These are phyloP conservation scores for Yoshiicerus persimilis DNA, from an alignment of 1,140 invertebrate genomes.

Conservation along the genomic window DNA sequence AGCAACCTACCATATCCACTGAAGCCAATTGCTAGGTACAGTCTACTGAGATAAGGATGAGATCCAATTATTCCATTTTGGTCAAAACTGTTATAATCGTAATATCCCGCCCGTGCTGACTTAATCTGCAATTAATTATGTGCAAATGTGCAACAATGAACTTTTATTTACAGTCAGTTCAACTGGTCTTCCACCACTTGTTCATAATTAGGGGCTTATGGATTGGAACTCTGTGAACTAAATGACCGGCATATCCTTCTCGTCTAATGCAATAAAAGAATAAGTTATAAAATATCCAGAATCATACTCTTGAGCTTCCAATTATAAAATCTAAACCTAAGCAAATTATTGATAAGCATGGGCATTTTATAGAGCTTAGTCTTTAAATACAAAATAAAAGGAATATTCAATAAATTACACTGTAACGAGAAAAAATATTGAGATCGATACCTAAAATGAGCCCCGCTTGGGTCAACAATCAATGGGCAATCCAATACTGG, in stretches of 20 bases:
- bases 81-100: conserved; percentile 91
- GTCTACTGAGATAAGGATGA: conserved; percentile 82
- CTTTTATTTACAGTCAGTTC: too few relatives aligned
- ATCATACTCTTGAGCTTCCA: not conserved
- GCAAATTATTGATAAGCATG: too few relatives aligned
- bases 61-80: conserved; percentile 87
- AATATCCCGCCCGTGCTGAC: conserved; percentile 81
- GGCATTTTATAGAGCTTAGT: too few relatives aligned
- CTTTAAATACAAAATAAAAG: too few relatives aligned
- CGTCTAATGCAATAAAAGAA: conserved; percentile 56
- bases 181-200: too few relatives aligned
- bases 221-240: conserved; percentile 80
- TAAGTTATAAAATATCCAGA: not conserved
- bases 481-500: conserved; percentile 84
- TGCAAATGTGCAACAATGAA: too few relatives aligned
- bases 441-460: conserved; percentile 66
- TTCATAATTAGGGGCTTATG: conserved; percentile 72
- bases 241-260: conserved; percentile 68
- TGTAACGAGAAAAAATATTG: too few relatives aligned
- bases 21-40: conserved; percentile 88
- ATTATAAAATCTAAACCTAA: too few relatives aligned
- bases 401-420: too few relatives aligned
- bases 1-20: conserved; percentile 91
- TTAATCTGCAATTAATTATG: too few relatives aligned
- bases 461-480: conserved; percentile 73